These are phyloP conservation scores for Aplodontia rufa DNA, from an alignment of 2,113 vertebrate species.

Conservation along the genomic window DNA sequence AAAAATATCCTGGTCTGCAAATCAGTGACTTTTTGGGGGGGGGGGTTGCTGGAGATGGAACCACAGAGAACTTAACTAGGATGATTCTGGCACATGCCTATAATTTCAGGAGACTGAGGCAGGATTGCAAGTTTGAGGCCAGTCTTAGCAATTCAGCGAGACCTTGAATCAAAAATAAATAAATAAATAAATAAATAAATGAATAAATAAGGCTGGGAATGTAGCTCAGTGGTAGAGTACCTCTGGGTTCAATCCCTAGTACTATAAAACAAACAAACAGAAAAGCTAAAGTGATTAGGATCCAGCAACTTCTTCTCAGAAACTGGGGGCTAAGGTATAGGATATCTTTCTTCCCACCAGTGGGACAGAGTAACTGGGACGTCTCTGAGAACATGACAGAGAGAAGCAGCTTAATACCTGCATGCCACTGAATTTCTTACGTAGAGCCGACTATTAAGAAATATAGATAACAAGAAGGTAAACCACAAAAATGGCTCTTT, in stretches of 20 bases:
- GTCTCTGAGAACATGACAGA: background rate
- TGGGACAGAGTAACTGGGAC: background rate
- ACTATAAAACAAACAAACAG: too few species aligned
- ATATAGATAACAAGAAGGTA: background rate
- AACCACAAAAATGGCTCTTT: slow-evolving; percentile 42
- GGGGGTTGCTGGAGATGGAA: background rate
- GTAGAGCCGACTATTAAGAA: background rate
- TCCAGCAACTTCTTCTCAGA: background rate
- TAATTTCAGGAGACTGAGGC: too few species aligned
- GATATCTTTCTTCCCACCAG: background rate
- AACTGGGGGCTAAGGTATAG: background rate
- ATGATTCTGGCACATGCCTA: background rate
- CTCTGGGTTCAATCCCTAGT: too few species aligned
- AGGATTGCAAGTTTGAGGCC: too few species aligned
- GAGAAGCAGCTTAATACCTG: background rate
- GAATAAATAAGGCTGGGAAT: too few species aligned
- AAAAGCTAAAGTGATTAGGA: background rate
- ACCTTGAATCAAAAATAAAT: too few species aligned
- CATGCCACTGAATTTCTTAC: background rate
- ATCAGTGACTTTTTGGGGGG: background rate
- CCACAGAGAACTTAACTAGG: background rate
- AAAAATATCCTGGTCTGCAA: background rate
- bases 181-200: too few species aligned
- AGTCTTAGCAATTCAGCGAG: too few species aligned
- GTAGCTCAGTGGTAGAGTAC: too few species aligned